Conservation (phyloP, 2,797 vertebrate genomes). For the Smutsia temminckii region DNA sequence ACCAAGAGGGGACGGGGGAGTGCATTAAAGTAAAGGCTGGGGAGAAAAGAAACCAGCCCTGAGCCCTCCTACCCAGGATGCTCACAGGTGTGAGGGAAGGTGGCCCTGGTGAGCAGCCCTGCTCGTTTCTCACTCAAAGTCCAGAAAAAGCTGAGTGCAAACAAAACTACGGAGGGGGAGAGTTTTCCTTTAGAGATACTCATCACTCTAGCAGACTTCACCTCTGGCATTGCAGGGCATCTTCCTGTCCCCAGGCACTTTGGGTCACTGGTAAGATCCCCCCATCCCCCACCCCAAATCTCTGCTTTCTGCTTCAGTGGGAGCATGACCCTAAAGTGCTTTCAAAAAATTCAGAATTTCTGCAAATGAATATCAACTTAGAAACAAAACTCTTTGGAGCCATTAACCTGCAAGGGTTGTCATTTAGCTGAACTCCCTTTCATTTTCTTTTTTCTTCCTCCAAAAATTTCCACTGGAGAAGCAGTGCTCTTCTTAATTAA, state of each 20-base stretch:
- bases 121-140: not conserved
- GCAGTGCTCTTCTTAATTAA: constrained; percentile 48
- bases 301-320: not conserved
- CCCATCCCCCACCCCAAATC: not conserved
- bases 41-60: not conserved
- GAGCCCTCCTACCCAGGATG: not conserved
- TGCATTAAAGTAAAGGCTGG: not conserved
- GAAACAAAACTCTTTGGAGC: constrained; percentile 34
- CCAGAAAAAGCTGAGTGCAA: not conserved
- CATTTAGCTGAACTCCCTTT: constrained; percentile 22
- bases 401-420: constrained; percentile 16
- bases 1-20: not conserved
- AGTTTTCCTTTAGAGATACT: not conserved
- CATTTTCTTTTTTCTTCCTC: not conserved
- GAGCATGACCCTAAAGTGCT: not conserved
- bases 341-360: constrained; percentile 9
- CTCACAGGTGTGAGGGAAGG: not conserved
- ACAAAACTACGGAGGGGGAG: not conserved
- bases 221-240: not conserved
- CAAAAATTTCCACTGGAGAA: not conserved
- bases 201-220: not conserved
- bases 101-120: not conserved
- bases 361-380: constrained; percentile 11
- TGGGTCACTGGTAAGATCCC: not conserved
- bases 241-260: not conserved